Conservation (phyloP, 1,140 invertebrate genomes). For the Caerostris extrusa region DNA sequence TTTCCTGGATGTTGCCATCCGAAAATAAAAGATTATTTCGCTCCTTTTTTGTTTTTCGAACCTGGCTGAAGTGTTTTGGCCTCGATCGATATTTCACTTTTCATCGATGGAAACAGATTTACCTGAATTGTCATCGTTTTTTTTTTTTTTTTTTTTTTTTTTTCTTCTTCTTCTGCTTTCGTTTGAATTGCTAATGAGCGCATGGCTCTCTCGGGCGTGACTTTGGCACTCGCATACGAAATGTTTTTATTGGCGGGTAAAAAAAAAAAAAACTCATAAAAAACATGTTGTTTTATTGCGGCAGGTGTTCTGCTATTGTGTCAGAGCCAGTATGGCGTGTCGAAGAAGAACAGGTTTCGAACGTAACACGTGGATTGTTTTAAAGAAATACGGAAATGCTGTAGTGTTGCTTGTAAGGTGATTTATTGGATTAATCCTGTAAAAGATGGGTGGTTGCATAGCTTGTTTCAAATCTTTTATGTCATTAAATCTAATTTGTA, state of each 20-base stretch:
- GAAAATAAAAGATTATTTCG: neutral
- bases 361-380: neutral
- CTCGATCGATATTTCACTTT: neutral
- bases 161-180: neutral
- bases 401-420: neutral
- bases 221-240: neutral
- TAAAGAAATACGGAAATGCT: neutral
- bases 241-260: too few species aligned
- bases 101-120: neutral
- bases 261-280: too few species aligned
- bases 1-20: neutral
- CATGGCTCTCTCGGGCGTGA: neutral
- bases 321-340: neutral
- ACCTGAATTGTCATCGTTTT: conserved; percentile 23
- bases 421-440: neutral
- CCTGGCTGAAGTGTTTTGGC: neutral
- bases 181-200: neutral
- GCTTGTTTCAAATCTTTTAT: too few species aligned
- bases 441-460: too few species aligned
- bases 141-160: neutral
- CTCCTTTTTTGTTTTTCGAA: neutral
- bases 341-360: neutral
- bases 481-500: too few species aligned
- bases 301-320: neutral
- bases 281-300: neutral